Evolutionary conservation across 2,113 vertebrate genomes (phyloP), one percentile per base, ranked within the genome.

Genomic region (Oophaga pumilio): DNA sequence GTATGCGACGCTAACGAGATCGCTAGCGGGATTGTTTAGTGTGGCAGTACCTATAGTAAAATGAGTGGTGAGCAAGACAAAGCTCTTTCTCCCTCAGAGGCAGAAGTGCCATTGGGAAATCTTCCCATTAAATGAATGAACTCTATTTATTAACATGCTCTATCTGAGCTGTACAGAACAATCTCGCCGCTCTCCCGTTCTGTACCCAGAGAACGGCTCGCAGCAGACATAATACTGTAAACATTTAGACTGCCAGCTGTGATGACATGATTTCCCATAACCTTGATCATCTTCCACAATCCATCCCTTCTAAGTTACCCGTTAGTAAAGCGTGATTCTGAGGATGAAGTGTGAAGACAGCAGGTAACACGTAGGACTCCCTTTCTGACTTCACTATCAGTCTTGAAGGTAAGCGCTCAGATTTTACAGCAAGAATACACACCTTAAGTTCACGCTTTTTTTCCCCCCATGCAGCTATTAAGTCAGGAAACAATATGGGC

Each of bases 201-300:
- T 50, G 71, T 74, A 49, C 71, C 43, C 18, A 50, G 22, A 74
- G 71, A 74, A 74, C 22, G 71, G 4, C 9, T 1, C 2, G 43
- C 71, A 18, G 17, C 71, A 74, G 71, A 74, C 71, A 74, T 74
- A 74, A 74, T 26, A 74, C 71, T 49, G 71, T 73, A 43, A 74
- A 50, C 71, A 74, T 50, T 74, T 22, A 74, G 71, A 74, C 71
- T 74, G 15, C 49, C 49, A 7, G 18, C 33, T 8, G 33, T 50
- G 71, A 74, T 11, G 71, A 74, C 18, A 74, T 50, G 18, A 74
- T 50, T 74, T 74, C 71, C 71, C 71, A 74, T 74, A 74, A 50
- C 71, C 71, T 74, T 74, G 33, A 74, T 74, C 17, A 20, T 0
- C 69, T 49, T 0, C 69, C 33, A 74, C 71, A 74, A 74, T 6